Percentiles rank a stretch among this genome's conserved stretches.
phyloP scores from a whole-genome alignment of 2,113 vertebrate genomes.

The Oreochromis niloticus region DNA sequence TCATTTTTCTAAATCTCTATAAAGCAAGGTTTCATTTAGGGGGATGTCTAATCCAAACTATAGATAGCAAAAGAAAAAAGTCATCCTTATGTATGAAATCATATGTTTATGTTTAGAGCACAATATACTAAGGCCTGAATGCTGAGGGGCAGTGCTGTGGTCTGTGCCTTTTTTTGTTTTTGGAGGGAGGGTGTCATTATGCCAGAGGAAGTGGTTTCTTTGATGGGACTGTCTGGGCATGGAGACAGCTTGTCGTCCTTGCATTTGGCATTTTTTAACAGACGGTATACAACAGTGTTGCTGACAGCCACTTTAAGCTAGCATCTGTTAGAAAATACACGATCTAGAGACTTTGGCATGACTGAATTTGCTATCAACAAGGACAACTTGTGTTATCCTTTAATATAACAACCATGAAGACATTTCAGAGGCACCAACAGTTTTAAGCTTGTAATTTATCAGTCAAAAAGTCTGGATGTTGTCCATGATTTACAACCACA shows the following conservation, averaged over 20 bases:
- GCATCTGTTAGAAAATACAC: constrained; percentile 64
- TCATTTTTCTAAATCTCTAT: background rate
- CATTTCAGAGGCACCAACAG: constrained; percentile 8
- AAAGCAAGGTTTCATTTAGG: constrained; percentile 16
- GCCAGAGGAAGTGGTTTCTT: constrained; percentile 36
- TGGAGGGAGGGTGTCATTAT: constrained; percentile 29
- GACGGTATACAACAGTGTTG: constrained; percentile 50
- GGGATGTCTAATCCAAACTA: constrained; percentile 7
- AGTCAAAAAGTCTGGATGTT: constrained; percentile 2
- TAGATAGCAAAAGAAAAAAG: constrained; percentile 20
- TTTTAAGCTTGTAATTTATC: constrained; percentile 16
- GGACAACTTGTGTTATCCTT: constrained; percentile 14
- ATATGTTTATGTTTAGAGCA: constrained; percentile 22
- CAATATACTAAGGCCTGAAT: background rate
- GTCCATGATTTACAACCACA: background rate
- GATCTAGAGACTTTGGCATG: constrained; percentile 53
- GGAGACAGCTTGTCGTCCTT: constrained; percentile 55
- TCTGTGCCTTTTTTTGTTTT: constrained; percentile 9
- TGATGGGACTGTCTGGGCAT: constrained; percentile 56
- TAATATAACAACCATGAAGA: constrained; percentile 22
- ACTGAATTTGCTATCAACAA: constrained; percentile 49
- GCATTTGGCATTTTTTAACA: constrained; percentile 62
- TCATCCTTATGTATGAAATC: constrained; percentile 28
- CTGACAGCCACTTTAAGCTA: constrained; percentile 59
- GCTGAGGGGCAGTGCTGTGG: background rate